phyloP scores from a whole-genome alignment of 1,140 invertebrate genomes.

The Brachionus rotundiformis region DNA sequence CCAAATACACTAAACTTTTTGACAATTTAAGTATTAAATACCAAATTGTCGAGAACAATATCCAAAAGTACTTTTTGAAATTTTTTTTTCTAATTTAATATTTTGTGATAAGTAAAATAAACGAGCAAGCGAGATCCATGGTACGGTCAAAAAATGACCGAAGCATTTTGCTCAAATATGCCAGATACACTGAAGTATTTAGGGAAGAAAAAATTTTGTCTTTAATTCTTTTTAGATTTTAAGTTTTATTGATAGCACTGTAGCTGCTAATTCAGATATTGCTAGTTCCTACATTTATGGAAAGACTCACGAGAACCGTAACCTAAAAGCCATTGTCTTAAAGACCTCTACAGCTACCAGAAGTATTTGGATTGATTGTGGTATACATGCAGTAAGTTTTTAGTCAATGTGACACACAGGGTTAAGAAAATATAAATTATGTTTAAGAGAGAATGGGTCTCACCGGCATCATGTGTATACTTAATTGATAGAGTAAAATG shows the following conservation, averaged over 20 bases:
- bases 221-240: conserved; percentile 16
- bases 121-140: no score
- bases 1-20: conserved; percentile 34
- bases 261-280: conserved; percentile 14
- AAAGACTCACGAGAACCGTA: conserved; percentile 22
- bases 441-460: conserved; percentile 38
- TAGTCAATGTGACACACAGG: neutral
- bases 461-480: conserved; percentile 1
- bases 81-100: no score
- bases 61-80: conserved; percentile 52
- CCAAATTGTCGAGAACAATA: neutral
- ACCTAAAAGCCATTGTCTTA: conserved; percentile 36
- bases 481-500: conserved; percentile 27
- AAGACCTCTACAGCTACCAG: neutral
- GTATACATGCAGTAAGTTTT: conserved; percentile 47
- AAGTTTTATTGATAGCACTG: conserved; percentile 49
- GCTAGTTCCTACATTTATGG: conserved; percentile 16
- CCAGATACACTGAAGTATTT: conserved; percentile 47
- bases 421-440: neutral
- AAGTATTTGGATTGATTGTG: conserved; percentile 50
- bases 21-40: neutral
- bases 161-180: conserved; percentile 23
- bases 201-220: no score
- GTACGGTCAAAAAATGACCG: no score
- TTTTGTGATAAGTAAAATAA: neutral